phyloP scores from a whole-genome alignment of 2,888 invertebrate species.

The Aproaerema taeniolella region DNA sequence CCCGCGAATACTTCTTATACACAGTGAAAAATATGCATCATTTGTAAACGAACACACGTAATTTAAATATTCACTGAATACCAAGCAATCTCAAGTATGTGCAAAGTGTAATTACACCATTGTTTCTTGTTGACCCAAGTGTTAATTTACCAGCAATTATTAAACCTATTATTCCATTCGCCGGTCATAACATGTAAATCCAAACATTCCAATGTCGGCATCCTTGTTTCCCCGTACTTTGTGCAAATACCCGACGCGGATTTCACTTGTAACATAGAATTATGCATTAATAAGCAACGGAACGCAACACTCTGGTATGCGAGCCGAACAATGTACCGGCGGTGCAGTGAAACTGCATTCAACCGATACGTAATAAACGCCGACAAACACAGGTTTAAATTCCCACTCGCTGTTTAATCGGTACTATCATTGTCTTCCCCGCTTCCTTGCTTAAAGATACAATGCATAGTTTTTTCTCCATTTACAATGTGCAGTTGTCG shows the following conservation, averaged over 20 bases:
- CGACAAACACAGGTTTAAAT: conserved; percentile 51
- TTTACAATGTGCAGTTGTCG: conserved; percentile 55
- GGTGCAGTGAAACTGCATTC: conserved; percentile 64
- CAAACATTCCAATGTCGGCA: conserved; percentile 30
- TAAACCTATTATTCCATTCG: conserved; percentile 33
- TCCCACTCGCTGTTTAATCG: conserved; percentile 64
- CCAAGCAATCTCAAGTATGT: conserved; percentile 14
- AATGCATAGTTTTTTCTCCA: conserved; percentile 57
- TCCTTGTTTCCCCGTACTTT: conserved; percentile 48
- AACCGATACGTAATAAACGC: conserved; percentile 64
- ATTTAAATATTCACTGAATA: conserved; percentile 13
- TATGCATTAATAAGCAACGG: conserved; percentile 55
- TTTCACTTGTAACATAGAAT: conserved; percentile 62
- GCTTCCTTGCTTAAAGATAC: conserved; percentile 58
- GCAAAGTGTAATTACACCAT: conserved; percentile 18
- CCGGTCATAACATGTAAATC: conserved; percentile 33
- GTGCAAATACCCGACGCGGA: conserved; percentile 45
- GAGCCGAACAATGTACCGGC: conserved; percentile 52
- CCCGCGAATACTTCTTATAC: conserved; percentile 51
- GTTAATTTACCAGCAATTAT: conserved; percentile 20
- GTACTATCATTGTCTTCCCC: conserved; percentile 63
- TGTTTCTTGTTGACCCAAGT: conserved; percentile 18
- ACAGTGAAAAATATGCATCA: conserved; percentile 17
- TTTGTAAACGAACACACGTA: conserved; percentile 10
- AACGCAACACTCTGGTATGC: conserved; percentile 53